Percentiles rank a stretch among this genome's conserved stretches.
phyloP scores from a whole-genome alignment of 92 coral and sea anemone species.

The Epizoanthus stellaris region DNA sequence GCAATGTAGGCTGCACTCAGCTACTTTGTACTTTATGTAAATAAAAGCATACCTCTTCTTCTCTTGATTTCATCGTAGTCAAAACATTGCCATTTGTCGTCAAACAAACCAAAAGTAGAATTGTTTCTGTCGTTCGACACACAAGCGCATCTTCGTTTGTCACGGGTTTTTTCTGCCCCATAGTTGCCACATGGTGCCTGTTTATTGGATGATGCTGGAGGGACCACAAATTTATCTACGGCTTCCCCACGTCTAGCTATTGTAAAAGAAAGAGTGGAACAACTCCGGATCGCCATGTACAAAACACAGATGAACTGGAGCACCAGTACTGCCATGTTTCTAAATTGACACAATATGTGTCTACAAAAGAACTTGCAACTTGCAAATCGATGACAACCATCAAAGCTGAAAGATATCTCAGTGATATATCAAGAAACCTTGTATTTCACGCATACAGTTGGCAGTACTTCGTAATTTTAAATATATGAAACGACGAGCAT shows the following conservation, averaged over 20 bases:
- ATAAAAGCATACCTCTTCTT: background rate
- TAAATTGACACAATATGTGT: too few species aligned
- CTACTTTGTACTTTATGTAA: too few species aligned
- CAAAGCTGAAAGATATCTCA: too few species aligned
- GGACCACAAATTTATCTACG: background rate
- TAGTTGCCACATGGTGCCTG: background rate
- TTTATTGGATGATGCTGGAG: background rate
- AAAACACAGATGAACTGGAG: too few species aligned
- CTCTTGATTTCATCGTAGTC: constrained; percentile 7
- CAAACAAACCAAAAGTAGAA: constrained; percentile 16
- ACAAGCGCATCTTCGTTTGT: background rate
- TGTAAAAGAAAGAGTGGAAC: background rate
- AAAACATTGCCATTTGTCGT: constrained; percentile 13
- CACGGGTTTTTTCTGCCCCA: background rate
- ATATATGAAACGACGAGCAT: too few species aligned
- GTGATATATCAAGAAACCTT: too few species aligned
- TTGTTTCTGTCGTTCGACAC: background rate
- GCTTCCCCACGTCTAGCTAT: background rate
- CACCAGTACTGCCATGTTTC: too few species aligned
- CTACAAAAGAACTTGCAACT: too few species aligned
- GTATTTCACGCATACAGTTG: too few species aligned
- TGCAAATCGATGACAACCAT: too few species aligned
- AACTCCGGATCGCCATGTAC: background rate
- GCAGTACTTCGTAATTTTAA: too few species aligned
- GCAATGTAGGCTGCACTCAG: too few species aligned